A percentile compares a stretch with the other conserved stretches of the same genome.
Conservation (phyloP, 2,888 invertebrate genomes). For the Doris montereyensis region DNA sequence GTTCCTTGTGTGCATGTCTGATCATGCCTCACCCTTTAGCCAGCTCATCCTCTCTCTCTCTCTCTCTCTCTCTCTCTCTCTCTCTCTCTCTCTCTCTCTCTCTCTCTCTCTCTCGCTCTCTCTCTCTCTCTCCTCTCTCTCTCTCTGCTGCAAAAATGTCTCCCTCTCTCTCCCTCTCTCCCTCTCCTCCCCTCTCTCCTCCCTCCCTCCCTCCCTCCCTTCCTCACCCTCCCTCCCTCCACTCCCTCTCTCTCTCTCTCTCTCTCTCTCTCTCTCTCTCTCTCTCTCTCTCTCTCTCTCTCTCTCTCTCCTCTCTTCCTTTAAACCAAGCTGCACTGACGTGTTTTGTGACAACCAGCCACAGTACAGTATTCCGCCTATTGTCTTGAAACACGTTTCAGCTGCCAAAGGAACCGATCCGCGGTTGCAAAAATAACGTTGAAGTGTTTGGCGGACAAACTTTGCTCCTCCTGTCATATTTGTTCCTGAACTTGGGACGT, state of each 20-base stretch:
- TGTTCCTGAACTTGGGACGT: not conserved
- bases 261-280: not conserved
- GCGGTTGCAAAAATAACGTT: not conserved
- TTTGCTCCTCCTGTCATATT: not conserved
- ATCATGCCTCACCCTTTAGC: no score
- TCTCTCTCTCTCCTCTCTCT: constrained; percentile 1
- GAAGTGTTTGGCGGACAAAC: not conserved
- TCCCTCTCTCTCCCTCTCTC: not conserved
- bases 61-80: not conserved
- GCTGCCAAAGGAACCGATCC: not conserved
- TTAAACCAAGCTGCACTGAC: not conserved
- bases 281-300: not conserved
- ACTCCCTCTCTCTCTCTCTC: no score
- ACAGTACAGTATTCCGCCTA: not conserved
- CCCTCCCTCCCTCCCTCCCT: not conserved
- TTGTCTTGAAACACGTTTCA: not conserved
- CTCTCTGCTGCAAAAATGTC: no score
- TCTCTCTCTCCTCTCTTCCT: not conserved
- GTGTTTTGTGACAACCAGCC: no score
- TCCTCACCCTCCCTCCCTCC: not conserved
- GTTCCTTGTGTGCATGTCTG: no score
- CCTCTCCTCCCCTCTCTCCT: no score
- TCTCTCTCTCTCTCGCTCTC: constrained; percentile 29
- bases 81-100: constrained; percentile 5
- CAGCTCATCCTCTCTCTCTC: no score